phyloP scores from a whole-genome alignment of 2,888 invertebrate species.

The Byasa hedistus region DNA sequence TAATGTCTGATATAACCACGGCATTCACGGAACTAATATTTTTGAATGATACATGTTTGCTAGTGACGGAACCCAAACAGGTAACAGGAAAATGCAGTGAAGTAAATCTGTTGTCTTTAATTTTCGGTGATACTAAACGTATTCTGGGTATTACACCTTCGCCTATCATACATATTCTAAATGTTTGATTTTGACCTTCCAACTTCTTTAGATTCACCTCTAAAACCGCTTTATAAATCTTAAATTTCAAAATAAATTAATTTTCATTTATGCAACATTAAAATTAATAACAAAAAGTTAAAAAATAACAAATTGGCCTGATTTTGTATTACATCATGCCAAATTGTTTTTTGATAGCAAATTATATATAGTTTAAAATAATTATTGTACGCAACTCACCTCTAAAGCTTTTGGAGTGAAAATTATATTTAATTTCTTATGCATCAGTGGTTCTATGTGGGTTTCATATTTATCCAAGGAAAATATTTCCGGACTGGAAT shows the following conservation, averaged over 20 bases:
- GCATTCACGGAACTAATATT: constrained; percentile 61
- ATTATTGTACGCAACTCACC: constrained; percentile 42
- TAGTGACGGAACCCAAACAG: constrained; percentile 62
- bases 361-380: not conserved
- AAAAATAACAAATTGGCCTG: no score
- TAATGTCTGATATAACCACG: constrained; percentile 48
- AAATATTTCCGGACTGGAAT: constrained; percentile 58
- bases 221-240: constrained; percentile 71
- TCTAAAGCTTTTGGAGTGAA: constrained; percentile 63
- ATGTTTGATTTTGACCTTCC: constrained; percentile 62
- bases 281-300: no score
- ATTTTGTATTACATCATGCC: no score
- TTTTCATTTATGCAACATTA: not conserved
- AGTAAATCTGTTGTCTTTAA: constrained; percentile 50
- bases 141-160: constrained; percentile 73
- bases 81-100: constrained; percentile 62
- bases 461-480: constrained; percentile 67
- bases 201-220: constrained; percentile 67
- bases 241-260: constrained; percentile 4
- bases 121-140: constrained; percentile 49
- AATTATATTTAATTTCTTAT: constrained; percentile 63
- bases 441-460: constrained; percentile 66
- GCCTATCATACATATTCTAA: constrained; percentile 68
- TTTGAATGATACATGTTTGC: constrained; percentile 55
- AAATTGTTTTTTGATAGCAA: no score